Evolutionary conservation across 1,140 invertebrate species (phyloP).

Genomic region (Macrobrachium nipponense): DNA sequence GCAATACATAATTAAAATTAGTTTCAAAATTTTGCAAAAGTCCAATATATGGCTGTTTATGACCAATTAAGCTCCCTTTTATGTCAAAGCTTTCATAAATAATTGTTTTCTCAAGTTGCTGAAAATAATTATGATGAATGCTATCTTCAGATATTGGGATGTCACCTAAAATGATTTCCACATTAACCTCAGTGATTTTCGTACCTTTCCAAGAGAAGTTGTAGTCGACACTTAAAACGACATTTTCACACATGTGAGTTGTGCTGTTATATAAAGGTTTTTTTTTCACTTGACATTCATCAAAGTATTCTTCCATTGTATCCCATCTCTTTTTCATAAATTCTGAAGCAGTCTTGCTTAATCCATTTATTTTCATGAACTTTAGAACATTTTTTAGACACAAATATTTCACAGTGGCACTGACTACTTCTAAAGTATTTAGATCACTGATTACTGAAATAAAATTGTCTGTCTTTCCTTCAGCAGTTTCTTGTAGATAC

Average conservation of each 20-base stretch:
- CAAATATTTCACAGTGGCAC: constrained; percentile 30
- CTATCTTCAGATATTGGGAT: constrained; percentile 23
- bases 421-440: background rate
- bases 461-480: background rate
- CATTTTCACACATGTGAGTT: constrained; percentile 43
- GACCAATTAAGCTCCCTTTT: background rate
- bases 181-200: constrained; percentile 28
- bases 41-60: no score
- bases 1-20: constrained; percentile 21
- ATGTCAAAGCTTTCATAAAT: background rate
- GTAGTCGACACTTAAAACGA: constrained; percentile 45
- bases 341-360: background rate
- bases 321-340: background rate
- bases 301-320: background rate
- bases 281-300: constrained; percentile 16
- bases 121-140: background rate
- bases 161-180: constrained; percentile 39
- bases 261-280: constrained; percentile 30
- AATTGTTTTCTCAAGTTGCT: background rate
- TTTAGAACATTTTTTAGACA: constrained; percentile 26
- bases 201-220: constrained; percentile 38
- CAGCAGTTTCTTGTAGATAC: constrained; percentile 28
- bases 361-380: constrained; percentile 40
- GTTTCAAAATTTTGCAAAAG: constrained; percentile 31
- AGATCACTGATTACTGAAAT: constrained; percentile 31